These are phyloP conservation scores for Caloenas nicobarica DNA, from an alignment of 2,113 vertebrate genomes.

Conservation along the genomic window DNA sequence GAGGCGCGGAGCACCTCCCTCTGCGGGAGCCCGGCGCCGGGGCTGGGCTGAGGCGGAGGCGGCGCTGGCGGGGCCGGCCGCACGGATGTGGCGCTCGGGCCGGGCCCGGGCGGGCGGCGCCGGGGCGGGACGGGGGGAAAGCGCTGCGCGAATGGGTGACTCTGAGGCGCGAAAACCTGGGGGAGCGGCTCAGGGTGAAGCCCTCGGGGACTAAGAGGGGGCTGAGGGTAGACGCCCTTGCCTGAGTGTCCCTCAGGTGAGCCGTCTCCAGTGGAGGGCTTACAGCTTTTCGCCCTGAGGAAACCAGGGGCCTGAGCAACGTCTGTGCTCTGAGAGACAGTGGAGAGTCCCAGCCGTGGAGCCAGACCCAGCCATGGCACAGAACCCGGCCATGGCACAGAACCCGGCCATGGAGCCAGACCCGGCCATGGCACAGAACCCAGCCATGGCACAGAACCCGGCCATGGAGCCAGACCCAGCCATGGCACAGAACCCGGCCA, in stretches of 20 bases:
- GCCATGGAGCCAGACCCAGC: no score
- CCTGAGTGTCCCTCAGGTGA: not conserved
- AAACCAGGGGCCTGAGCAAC: not conserved
- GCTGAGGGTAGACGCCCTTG: fast-evolving
- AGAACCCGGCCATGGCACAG: no score
- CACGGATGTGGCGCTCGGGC: not conserved
- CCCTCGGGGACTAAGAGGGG: no score
- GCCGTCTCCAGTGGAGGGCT: no score
- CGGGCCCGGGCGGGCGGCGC: not conserved
- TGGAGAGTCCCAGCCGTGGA: no score
- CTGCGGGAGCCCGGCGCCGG: not conserved
- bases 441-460: no score
- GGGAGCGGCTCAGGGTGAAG: no score
- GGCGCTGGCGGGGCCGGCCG: not conserved
- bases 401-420: no score
- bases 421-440: no score
- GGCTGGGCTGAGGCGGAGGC: not conserved
- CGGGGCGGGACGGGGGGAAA: not conserved
- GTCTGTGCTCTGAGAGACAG: not conserved
- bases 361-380: no score
- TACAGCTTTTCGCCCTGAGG: not conserved
- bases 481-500: no score
- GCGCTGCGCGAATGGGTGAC: fast-evolving
- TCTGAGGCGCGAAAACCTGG: not conserved
- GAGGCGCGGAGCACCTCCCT: not conserved